Percentiles rank a stretch among this genome's conserved stretches.
These are phyloP conservation scores for Lepus oiostolus DNA, from an alignment of 2,797 vertebrate genomes.

Conservation along the genomic window DNA sequence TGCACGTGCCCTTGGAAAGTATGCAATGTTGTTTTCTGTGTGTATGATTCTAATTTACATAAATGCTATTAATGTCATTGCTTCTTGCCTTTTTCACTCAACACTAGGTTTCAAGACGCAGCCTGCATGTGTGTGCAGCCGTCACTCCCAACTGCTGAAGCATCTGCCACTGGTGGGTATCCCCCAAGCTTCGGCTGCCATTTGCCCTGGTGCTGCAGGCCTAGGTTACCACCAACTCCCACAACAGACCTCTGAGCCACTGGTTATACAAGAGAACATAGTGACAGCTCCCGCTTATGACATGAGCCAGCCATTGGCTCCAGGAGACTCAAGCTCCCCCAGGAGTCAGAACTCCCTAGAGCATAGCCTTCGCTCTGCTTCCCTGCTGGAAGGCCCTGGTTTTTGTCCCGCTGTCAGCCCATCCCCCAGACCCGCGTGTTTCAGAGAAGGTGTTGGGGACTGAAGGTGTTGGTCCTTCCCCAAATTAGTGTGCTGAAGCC, in stretches of 20 bases:
- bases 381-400: not conserved
- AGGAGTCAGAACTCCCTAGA: not conserved
- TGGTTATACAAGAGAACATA: not conserved
- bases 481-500: not conserved
- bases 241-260: not conserved
- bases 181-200: not conserved
- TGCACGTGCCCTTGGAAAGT: not conserved
- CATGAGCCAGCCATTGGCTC: not conserved
- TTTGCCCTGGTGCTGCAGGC: not conserved
- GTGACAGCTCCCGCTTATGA: not conserved
- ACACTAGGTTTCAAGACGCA: not conserved
- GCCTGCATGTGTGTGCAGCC: not conserved
- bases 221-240: not conserved
- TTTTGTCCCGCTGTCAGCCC: not conserved
- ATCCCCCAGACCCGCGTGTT: not conserved
- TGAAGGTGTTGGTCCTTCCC: not conserved
- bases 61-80: not conserved
- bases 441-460: not conserved
- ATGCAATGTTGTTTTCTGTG: not conserved
- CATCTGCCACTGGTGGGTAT: not conserved
- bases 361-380: not conserved
- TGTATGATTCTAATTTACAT: slow-evolving; percentile 56
- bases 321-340: not conserved
- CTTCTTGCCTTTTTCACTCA: slow-evolving; percentile 19
- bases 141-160: not conserved